These are phyloP conservation scores for Noctua pronuba DNA, from an alignment of 2,888 invertebrate species.

Conservation along the genomic window DNA sequence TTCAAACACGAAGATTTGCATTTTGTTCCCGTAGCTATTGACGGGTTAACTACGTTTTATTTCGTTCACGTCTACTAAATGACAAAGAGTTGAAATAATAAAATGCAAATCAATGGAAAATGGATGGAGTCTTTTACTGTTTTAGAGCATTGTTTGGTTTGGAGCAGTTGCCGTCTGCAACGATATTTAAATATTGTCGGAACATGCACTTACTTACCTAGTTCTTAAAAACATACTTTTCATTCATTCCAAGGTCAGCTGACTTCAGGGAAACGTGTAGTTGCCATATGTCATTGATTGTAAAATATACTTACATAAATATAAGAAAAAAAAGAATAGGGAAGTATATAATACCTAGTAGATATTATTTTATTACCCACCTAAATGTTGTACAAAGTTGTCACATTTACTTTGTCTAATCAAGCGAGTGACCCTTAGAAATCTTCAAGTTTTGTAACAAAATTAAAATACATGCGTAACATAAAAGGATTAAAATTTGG, in stretches of 20 bases:
- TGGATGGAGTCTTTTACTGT: constrained; percentile 70
- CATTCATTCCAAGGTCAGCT: background rate
- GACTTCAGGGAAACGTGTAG: background rate
- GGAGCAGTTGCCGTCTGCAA: constrained; percentile 39
- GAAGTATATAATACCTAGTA: background rate
- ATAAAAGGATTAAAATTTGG: constrained; percentile 83
- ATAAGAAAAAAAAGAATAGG: background rate
- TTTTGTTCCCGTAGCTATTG: constrained; percentile 80
- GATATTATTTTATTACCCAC: background rate
- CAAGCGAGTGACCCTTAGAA: constrained; percentile 41
- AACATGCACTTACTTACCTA: background rate
- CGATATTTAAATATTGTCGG: constrained; percentile 33
- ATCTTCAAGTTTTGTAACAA: constrained; percentile 46
- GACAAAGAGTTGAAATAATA: constrained; percentile 83
- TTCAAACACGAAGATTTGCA: constrained; percentile 84
- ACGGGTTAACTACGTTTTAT: constrained; percentile 78
- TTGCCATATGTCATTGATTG: background rate
- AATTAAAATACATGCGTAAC: constrained; percentile 65
- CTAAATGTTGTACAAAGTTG: constrained; percentile 43
- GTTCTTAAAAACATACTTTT: constrained; percentile 5
- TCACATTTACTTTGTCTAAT: constrained; percentile 49
- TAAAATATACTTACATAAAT: background rate
- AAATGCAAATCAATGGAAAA: constrained; percentile 82
- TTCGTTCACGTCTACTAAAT: constrained; percentile 71
- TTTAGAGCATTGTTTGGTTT: constrained; percentile 56